Evolutionary conservation across 2,888 invertebrate species (phyloP).

Genomic region (Euclidia mi): DNA sequence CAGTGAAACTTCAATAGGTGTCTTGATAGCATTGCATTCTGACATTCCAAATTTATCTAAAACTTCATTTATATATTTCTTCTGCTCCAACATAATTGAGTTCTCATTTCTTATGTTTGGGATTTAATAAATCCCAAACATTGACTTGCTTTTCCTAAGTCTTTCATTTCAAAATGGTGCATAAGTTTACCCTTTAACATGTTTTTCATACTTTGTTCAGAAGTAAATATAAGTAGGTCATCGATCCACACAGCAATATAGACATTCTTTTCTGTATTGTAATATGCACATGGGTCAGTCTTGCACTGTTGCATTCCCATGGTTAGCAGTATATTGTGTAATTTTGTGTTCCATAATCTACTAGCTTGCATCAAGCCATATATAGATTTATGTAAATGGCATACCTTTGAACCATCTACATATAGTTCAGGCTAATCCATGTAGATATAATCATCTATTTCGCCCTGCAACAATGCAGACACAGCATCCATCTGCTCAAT

Average conservation of each 20-base stretch:
- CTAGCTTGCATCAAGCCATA: neutral
- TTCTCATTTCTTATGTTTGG: neutral
- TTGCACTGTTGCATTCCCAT: constrained; percentile 22
- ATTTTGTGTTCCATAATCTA: neutral
- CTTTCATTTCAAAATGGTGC: neutral
- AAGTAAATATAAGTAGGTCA: neutral
- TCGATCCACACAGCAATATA: no score
- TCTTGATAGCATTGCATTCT: neutral
- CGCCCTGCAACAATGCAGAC: neutral
- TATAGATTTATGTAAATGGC: neutral
- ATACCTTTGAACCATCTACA: neutral
- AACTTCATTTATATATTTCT: neutral
- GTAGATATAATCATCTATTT: neutral
- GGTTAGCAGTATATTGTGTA: constrained; percentile 18
- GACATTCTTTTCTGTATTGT: neutral
- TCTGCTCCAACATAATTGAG: neutral
- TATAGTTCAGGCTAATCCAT: neutral
- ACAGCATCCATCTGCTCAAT: constrained; percentile 16
- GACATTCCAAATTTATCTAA: neutral
- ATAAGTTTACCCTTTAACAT: neutral
- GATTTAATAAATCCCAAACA: neutral
- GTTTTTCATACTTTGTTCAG: neutral
- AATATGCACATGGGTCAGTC: neutral
- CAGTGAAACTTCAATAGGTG: neutral
- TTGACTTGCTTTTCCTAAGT: neutral